Evolutionary conservation across 2,888 invertebrate species (phyloP).

Genomic region (Noctua janthe): DNA sequence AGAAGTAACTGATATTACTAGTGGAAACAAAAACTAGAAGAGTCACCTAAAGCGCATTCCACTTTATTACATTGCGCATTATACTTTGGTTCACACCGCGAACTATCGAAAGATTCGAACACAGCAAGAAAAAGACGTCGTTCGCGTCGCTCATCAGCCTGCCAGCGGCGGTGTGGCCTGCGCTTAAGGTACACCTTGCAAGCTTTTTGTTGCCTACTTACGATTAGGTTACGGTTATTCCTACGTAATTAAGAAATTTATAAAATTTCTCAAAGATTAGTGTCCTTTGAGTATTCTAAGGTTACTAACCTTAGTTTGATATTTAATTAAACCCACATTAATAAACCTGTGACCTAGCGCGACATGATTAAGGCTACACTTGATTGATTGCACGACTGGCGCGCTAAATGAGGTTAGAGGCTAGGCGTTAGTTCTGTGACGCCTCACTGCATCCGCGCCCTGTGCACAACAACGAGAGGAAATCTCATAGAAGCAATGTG

Average conservation of each 20-base stretch:
- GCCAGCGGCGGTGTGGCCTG: too few relatives aligned
- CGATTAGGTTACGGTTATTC: neutral
- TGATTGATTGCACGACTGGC: slow-evolving; percentile 53
- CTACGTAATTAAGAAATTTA: neutral
- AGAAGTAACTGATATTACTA: neutral
- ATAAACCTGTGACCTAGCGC: neutral
- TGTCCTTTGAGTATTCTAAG: neutral
- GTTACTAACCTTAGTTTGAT: neutral
- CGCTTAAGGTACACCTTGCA: neutral
- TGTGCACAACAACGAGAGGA: slow-evolving; percentile 2
- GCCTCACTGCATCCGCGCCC: slow-evolving; percentile 16
- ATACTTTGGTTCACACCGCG: too few relatives aligned
- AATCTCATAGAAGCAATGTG: slow-evolving; percentile 9
- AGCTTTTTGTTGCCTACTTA: neutral
- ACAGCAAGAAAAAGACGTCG: too few relatives aligned
- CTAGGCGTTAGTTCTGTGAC: slow-evolving; percentile 13
- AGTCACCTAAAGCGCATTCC: neutral
- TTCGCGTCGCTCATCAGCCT: too few relatives aligned
- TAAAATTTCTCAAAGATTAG: neutral
- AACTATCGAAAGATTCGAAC: too few relatives aligned
- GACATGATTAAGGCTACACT: slow-evolving; percentile 31
- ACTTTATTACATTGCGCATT: too few relatives aligned
- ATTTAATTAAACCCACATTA: slow-evolving; percentile 19
- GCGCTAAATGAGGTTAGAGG: slow-evolving; percentile 45
- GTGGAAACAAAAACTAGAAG: neutral